Percentiles rank a stretch among this genome's conserved stretches.
These are phyloP conservation scores for Hirtodrosophila trivittata DNA, from an alignment of 2,888 invertebrate species.

Conservation along the genomic window DNA sequence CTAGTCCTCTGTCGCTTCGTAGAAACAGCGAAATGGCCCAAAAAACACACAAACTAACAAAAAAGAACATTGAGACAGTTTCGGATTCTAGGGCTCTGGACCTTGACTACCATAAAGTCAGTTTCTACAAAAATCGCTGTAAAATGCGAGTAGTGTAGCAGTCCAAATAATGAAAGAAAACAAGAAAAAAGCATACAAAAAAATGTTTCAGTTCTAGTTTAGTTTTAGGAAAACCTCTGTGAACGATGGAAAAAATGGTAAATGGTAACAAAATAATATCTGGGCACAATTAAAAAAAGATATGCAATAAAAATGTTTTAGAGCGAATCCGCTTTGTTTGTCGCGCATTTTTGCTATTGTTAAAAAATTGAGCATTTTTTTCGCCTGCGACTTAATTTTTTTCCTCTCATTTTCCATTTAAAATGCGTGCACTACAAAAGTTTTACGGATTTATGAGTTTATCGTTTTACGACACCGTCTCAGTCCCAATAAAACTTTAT, in stretches of 20 bases:
- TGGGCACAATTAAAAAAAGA: conserved; percentile 59
- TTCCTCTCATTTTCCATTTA: conserved; percentile 70
- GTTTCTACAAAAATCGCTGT: conserved; percentile 57
- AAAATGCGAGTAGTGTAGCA: conserved; percentile 35
- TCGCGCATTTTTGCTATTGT: conserved; percentile 67
- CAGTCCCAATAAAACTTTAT: conserved; percentile 69
- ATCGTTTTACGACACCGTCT: conserved; percentile 68
- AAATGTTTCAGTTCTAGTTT: conserved; percentile 78
- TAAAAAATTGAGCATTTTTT: conserved; percentile 76
- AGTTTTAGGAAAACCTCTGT: conserved; percentile 67
- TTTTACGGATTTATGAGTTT: conserved; percentile 74
- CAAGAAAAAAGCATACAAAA: conserved; percentile 62
- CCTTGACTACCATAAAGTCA: conserved; percentile 73
- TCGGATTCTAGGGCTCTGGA: conserved; percentile 34
- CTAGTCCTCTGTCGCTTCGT: conserved; percentile 44
- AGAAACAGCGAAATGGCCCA: conserved; percentile 33
- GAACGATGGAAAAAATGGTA: conserved; percentile 52
- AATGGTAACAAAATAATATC: conserved; percentile 61
- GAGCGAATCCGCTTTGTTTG: conserved; percentile 67
- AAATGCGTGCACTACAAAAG: conserved; percentile 56
- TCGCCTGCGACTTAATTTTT: conserved; percentile 69
- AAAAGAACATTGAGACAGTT: conserved; percentile 59
- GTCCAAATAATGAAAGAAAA: conserved; percentile 37
- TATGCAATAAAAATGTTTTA: conserved; percentile 71
- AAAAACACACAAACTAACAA: conserved; percentile 27